A percentile compares a stretch with the other conserved stretches of the same genome.
These are phyloP conservation scores for Halcyon senegalensis DNA, from an alignment of 2,113 vertebrate species.

Conservation along the genomic window DNA sequence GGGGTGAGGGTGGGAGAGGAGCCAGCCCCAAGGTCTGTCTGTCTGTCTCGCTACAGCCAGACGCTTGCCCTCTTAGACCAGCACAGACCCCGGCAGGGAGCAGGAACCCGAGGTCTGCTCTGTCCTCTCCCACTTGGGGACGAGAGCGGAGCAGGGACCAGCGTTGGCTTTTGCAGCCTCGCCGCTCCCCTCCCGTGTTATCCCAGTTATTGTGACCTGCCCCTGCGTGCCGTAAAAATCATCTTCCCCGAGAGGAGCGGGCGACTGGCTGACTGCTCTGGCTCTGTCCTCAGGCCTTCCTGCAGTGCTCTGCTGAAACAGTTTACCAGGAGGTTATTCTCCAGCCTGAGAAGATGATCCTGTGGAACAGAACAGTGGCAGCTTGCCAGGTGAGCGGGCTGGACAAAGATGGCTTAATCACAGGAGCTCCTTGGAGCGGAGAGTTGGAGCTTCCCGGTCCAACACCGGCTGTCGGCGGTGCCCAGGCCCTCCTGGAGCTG, in stretches of 20 bases:
- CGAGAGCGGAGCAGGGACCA: not conserved
- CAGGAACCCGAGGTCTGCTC: not conserved
- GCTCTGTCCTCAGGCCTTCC: conserved; percentile 79
- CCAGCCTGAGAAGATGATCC: conserved; percentile 94
- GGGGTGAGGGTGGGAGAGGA: not conserved
- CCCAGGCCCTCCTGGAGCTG: not conserved
- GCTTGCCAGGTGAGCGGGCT: conserved; percentile 86
- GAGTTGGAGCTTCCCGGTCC: conserved; percentile 36
- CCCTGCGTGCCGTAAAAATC: not conserved
- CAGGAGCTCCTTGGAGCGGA: conserved; percentile 64
- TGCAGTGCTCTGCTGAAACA: conserved; percentile 91
- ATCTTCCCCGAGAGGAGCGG: not conserved
- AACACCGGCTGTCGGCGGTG: not conserved
- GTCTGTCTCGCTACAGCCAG: not conserved
- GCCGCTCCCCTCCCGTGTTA: not conserved
- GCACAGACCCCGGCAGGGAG: not conserved
- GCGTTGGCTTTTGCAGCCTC: not conserved
- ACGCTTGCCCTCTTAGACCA: not conserved
- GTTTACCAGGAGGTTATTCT: conserved; percentile 97
- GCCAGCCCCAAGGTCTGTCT: not conserved
- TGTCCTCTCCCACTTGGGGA: not conserved
- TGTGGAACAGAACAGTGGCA: conserved; percentile 93
- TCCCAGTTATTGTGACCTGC: not conserved
- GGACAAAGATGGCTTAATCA: conserved; percentile 72
- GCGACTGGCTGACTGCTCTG: not conserved